Base-by-base conservation (phyloP, 2,797 vertebrate species). In the Lates japonicus region DNA sequence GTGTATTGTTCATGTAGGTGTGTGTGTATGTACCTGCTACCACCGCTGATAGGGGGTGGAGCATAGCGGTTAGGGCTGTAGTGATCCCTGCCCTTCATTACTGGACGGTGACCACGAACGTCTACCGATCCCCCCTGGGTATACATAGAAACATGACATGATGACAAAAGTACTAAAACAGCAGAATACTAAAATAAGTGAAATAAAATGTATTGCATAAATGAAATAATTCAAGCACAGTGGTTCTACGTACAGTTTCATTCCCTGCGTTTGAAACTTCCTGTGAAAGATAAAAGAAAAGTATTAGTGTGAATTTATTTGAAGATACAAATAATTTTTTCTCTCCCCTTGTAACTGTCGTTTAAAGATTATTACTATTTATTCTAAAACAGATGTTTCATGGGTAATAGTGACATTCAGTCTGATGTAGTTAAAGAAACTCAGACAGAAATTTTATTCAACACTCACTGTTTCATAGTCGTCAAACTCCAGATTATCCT, bases 51-150 rank as follows among this genome's bases (percentile, higher is more conserved):
- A 0, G 96, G 95, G 0, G 93, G 87, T 0, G 96, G 91, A 22
- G 59, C 77, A 0, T 94, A 90, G 6, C 76, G 80, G 44, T 10
- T 74, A 0, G 29, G 44, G 1, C 1, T 35, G 33, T 83, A 82
- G 2, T 70, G 74, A 0, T 93, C 92, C 7, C 76, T 84, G 5
- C 51, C 92, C 42, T 0, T 19, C 0, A 62, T 11, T 0, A 88
- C 0, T 0, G 97, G 97, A 2, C 98, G 96, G 78, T 98, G 96
- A 16, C 96, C 92, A 1, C 97, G 96, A 20, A 25, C 61, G 0
- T 48, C 70, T 0, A 33, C 0, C 0, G 0, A 0, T 0, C 0
- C 1, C n/a, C 13, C 2, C 11, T 1, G 7, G 0, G 0, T 1
- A 81, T 82, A 61, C 0, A 0, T 6, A 48, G 33, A 61, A 16